phyloP scores from a whole-genome alignment of 2,888 invertebrate species.

The Diarsia dahlii region DNA sequence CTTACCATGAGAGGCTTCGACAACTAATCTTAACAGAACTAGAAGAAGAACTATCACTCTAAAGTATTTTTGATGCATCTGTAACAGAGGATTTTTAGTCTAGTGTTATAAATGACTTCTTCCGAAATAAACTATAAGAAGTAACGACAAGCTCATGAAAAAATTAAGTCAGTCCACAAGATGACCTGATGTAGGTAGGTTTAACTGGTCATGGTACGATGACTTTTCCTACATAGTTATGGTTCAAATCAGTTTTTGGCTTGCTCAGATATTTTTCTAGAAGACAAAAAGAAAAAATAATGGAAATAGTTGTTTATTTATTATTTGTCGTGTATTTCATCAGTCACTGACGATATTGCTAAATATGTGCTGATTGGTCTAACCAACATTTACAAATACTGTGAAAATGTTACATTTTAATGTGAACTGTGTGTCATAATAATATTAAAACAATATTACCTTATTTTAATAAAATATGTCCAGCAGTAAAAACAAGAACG shows the following conservation, averaged over 20 bases:
- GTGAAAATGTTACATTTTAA: not conserved
- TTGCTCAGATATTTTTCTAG: not conserved
- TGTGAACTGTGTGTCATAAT: not conserved
- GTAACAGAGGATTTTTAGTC: not conserved
- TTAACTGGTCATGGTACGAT: not conserved
- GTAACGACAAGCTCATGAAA: not conserved
- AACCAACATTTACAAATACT: not conserved
- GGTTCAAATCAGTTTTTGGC: not conserved
- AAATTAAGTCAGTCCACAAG: not conserved
- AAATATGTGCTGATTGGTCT: not conserved
- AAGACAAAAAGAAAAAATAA: too few relatives aligned
- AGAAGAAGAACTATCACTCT: slow-evolving; percentile 25
- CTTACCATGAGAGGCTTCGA: slow-evolving; percentile 33
- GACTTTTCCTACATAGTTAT: not conserved
- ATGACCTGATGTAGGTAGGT: not conserved
- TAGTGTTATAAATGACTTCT: not conserved
- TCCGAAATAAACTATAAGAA: not conserved
- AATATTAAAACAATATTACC: slow-evolving; percentile 26
- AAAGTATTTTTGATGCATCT: slow-evolving; percentile 31
- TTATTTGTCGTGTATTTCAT: too few relatives aligned
- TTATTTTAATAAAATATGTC: slow-evolving; percentile 28
- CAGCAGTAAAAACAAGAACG: slow-evolving; percentile 34
- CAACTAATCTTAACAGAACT: slow-evolving; percentile 16
- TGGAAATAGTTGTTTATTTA: too few relatives aligned
- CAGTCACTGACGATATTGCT: not conserved